Conservation (phyloP, 2,797 vertebrate species). For the Buphagus erythrorhynchus region DNA sequence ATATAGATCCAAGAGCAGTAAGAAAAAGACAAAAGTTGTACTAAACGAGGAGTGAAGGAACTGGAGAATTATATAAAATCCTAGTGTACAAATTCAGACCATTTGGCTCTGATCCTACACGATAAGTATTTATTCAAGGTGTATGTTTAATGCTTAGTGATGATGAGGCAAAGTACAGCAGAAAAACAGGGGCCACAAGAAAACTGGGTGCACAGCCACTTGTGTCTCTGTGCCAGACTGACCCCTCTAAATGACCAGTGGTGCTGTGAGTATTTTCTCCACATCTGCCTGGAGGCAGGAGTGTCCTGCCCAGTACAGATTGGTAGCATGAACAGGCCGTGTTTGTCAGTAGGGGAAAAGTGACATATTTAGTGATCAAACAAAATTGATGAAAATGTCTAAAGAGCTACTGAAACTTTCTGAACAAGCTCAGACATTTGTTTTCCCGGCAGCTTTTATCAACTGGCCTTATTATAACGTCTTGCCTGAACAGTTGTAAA, state of each 20-base stretch:
- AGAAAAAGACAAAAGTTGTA: neutral
- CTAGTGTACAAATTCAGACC: neutral
- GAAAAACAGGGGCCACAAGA: neutral
- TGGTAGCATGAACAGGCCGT: neutral
- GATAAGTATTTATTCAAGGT: neutral
- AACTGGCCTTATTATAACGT: neutral
- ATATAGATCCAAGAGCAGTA: neutral
- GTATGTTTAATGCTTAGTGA: neutral
- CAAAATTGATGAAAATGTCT: neutral
- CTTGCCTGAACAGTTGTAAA: neutral
- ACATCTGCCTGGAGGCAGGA: neutral
- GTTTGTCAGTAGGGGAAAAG: neutral
- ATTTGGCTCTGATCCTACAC: neutral
- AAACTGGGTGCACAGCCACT: neutral
- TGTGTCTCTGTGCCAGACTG: neutral
- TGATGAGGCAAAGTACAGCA: accelerated
- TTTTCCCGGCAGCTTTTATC: neutral
- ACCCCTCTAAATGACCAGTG: neutral
- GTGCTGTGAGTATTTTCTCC: neutral
- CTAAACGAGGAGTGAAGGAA: neutral
- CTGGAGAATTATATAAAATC: neutral
- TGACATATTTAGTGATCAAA: neutral
- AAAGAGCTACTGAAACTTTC: neutral
- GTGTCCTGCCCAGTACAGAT: neutral
- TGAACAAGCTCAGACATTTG: neutral